Evolutionary conservation across 1,140 invertebrate genomes (phyloP).

Genomic region (Maconellicoccus hirsutus): DNA sequence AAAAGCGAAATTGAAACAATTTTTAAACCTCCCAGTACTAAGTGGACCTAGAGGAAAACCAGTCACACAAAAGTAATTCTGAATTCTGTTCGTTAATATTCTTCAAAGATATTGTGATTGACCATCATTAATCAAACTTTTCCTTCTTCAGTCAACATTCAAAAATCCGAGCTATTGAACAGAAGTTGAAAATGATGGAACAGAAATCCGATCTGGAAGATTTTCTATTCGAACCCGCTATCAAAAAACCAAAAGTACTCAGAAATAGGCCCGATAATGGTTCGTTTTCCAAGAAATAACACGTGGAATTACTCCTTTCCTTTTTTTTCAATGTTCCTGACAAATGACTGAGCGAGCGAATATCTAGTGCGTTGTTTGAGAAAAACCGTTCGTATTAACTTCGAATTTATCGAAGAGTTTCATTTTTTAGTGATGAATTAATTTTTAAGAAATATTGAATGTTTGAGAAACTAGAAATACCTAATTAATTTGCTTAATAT

Average conservation of each 20-base stretch:
- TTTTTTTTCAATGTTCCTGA: too few species aligned
- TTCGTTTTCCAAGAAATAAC: not conserved
- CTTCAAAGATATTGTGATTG: conserved; percentile 13
- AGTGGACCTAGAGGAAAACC: not conserved
- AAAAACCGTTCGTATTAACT: too few species aligned
- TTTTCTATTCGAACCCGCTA: conserved; percentile 2
- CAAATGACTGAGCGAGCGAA: too few species aligned
- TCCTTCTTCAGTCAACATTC: conserved; percentile 48
- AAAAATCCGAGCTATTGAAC: conserved; percentile 75
- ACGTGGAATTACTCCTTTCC: too few species aligned
- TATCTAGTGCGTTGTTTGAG: too few species aligned
- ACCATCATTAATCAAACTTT: not conserved
- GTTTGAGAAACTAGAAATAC: too few species aligned
- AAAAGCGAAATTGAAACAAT: not conserved
- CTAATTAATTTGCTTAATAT: too few species aligned
- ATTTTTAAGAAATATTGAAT: too few species aligned
- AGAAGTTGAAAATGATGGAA: conserved; percentile 69
- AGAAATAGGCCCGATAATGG: not conserved
- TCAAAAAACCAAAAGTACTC: not conserved
- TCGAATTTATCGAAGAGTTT: too few species aligned
- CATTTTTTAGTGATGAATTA: too few species aligned
- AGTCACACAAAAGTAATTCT: not conserved
- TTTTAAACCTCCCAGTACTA: not conserved
- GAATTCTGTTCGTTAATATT: conserved; percentile 8
- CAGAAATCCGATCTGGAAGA: conserved; percentile 30